Conservation (phyloP, 2,888 invertebrate species). For the Megamerina dolium region DNA sequence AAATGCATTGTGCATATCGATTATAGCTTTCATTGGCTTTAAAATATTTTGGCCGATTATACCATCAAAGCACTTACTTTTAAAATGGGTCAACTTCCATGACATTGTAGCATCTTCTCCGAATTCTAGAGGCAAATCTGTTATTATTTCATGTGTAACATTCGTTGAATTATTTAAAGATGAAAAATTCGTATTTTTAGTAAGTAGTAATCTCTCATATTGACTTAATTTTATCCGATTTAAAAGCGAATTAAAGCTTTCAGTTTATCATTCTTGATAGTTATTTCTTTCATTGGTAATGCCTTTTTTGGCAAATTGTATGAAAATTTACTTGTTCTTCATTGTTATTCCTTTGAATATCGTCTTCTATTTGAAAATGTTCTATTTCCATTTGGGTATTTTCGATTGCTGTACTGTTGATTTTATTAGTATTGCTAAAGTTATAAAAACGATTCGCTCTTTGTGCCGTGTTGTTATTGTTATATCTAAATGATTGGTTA, state of each 20-base stretch:
- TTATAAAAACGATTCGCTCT: too few relatives aligned
- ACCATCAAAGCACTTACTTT: too few relatives aligned
- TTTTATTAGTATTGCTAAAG: too few relatives aligned
- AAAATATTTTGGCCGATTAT: too few relatives aligned
- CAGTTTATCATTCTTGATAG: conserved; percentile 18
- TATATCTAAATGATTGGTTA: too few relatives aligned
- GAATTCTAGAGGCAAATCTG: conserved; percentile 19
- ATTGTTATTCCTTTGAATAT: conserved; percentile 8
- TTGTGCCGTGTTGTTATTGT: too few relatives aligned
- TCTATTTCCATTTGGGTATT: conserved; percentile 14
- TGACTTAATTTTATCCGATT: conserved; percentile 14
- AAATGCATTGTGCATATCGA: too few relatives aligned
- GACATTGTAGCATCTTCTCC: conserved; percentile 19
- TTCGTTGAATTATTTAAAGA: conserved; percentile 16
- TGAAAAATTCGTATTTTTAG: conserved; percentile 8
- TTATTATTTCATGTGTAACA: conserved; percentile 18
- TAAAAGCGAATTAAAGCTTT: conserved; percentile 17
- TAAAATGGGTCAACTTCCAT: conserved; percentile 20
- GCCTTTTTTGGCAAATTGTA: conserved; percentile 16
- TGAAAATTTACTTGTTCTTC: conserved; percentile 21
- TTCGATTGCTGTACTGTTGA: too few relatives aligned
- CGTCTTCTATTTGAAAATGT: conserved; percentile 13
- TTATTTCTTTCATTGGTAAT: conserved; percentile 20
- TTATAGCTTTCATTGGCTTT: too few relatives aligned
- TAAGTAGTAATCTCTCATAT: conserved; percentile 9